Base-by-base conservation (phyloP, 2,888 invertebrate genomes). In the Chesias legatella region DNA sequence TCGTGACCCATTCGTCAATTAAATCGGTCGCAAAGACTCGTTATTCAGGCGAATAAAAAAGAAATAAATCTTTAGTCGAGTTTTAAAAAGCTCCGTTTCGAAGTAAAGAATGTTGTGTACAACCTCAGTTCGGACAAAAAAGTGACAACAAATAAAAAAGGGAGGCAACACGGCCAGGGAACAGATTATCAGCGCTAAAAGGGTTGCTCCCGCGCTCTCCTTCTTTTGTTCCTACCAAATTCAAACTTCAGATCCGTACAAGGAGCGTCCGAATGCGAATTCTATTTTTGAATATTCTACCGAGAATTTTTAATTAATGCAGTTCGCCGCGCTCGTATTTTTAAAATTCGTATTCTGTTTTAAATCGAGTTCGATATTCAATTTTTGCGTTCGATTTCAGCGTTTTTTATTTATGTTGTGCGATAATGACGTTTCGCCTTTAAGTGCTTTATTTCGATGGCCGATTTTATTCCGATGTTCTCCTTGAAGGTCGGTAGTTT, bases 261-360 rank as follows among this genome's bases (percentile, higher is more conserved):
- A 84, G 85, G 85, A 85, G 85, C 81, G 80, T 82, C 79, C 83
- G 84, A 84, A 83, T 84, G 85, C 85, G 84, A 83, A 88, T 85
- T 85, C 86, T 88, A 88, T 88, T 86, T 85, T 83, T 83, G 88
- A 85, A 88, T 88, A 85, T 88, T 88, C 84, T 86, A 88, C 88
- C 84, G 84, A 85, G 88, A 88, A 88, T 88, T 85, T 86, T 88
- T 88, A 88, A 88, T 88, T 88, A 86, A 88, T 86, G 85, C 85
- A 76, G 83, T 73, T 79, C 74, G 74, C 75, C 78, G 79, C 71
- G 81, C 79, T 81, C 81, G 82, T 84, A 85, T 85, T 84, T 84
- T 84, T 79, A 79, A 86, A 84, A 79, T 78, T 83, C 79, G 82
- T 79, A 82, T 83, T 82, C 83, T 82, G 82, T 79, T 85, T 85